Base-by-base conservation (phyloP, 1,140 invertebrate species). In the Achroia grisella region DNA sequence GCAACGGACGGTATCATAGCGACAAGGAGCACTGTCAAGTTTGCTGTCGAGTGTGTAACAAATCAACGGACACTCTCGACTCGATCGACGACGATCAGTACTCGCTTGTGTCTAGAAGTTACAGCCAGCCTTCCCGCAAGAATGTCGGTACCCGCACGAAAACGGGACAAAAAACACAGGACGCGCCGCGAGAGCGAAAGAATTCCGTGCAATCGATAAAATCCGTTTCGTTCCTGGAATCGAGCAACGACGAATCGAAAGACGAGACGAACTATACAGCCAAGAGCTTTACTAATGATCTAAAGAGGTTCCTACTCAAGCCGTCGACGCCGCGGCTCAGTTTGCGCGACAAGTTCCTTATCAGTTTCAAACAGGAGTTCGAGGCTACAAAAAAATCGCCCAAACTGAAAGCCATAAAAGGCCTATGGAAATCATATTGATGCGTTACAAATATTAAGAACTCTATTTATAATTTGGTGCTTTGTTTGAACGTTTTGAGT, bases 401-500 rank as follows among this genome's bases (percentile, higher is more conserved):
- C 0, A 86, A 83, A 51, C 60, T 87, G 10, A 79, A 78, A 53
- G 80, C 82, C 6, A 87, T 87, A 12, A 85, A 86, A 44, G 86
- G 86, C 40, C 59, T 87, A 11, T 86, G 86, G 86, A 87, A 87
- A 48, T 87, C 86, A 28, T 86, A 83, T 49, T 85, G 56, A 79
- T 23, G 35, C 32, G 37, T 61, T 52, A 52, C 35, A 42, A 3
- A 3, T 23, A 23, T 23, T 23, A 23, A n/a, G n/a, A n/a, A 23
- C 6, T 23, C 17, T 23, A 23, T 23, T 3, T 23, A 52, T 69
- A 8, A 15, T 50, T 65, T 57, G 69, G 69, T 72, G 70, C 66
- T 70, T 46, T 39, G 10, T 42, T 48, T 46, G n/a, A 32, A 32
- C 14, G 27, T 40, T 42, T 10, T 39, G 12, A 36, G 29, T 37